These are phyloP conservation scores for Lochmaea crataegi DNA, from an alignment of 2,888 invertebrate species.

Conservation along the genomic window DNA sequence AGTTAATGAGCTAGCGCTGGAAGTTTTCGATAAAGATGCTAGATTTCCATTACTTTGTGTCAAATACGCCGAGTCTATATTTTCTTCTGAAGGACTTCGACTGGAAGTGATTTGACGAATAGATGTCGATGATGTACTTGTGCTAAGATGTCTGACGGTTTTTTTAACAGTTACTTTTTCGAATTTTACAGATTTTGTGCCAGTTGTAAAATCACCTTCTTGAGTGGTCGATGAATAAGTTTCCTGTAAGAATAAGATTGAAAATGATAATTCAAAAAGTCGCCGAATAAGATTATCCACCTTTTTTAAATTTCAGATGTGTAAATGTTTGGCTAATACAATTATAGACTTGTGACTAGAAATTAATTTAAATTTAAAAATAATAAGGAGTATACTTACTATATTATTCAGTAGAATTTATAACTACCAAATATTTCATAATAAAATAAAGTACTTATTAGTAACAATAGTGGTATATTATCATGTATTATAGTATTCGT, in stretches of 20 bases:
- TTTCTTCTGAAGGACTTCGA: slow-evolving; percentile 70
- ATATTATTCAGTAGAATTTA: not conserved
- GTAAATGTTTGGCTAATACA: slow-evolving; percentile 1
- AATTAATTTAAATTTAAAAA: no score
- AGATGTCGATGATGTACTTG: slow-evolving; percentile 55
- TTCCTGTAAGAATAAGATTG: slow-evolving; percentile 61
- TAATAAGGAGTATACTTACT: not conserved
- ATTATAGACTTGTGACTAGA: no score
- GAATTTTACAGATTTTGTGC: slow-evolving; percentile 76
- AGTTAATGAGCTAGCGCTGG: slow-evolving; percentile 67
- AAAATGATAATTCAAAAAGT: not conserved
- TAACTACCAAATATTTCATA: no score
- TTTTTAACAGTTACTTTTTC: slow-evolving; percentile 77
- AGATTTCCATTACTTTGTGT: slow-evolving; percentile 67
- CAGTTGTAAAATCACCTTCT: slow-evolving; percentile 74
- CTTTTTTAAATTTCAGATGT: not conserved
- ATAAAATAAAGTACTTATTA: no score
- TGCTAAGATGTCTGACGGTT: slow-evolving; percentile 70
- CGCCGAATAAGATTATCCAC: not conserved
- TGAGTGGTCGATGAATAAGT: slow-evolving; percentile 69
- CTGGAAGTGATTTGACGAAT: slow-evolving; percentile 55
- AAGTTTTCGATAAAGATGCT: slow-evolving; percentile 65
- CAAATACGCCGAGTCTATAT: slow-evolving; percentile 70
- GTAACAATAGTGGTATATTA: no score
- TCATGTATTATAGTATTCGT: no score